Evolutionary conservation across 2,797 vertebrate species (phyloP), one percentile per base, ranked within the genome.

Genomic region (Phoxinus dragarum): DNA sequence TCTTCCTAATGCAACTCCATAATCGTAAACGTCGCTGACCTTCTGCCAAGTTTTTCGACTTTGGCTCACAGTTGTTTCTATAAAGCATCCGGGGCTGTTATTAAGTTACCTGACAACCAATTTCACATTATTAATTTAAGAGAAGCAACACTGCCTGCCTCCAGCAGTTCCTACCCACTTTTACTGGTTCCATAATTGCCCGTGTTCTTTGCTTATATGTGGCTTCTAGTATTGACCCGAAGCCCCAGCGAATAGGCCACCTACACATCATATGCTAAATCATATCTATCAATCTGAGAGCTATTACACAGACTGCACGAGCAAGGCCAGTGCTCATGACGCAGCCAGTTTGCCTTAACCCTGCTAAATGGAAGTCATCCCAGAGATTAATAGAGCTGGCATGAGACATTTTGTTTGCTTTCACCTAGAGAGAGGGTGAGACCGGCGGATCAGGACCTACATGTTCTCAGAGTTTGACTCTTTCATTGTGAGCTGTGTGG

Each of bases 41-140:
- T 92, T 83, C 92, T 93, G 94, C 94, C 92, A 93, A 91, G 92
- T 94, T 94, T 91, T 93, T 93, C 92, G 92, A 94, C 94, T 93
- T 93, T 91, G 92, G 91, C 91, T 94, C 93, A 93, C 90, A 93
- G 93, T 93, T 94, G 93, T 93, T 93, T 91, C 92, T 94, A 92
- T 94, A 91, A 94, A 93, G 91, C 93, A 94, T 95, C 94, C 86
- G 92, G 94, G 93, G 94, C 91, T 89, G 92, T 94, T 94, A 94
- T 95, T 94, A 94, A 93, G 91, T 92, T 92, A 91, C 94, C 93
- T 93, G 93, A 94, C 92, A 91, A 93, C 90, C 93, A 93, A 95
- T 95, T 94, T 91, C 91, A 90, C 89, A 87, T 92, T 93, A 95
- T 94, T 93, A 91, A 94, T 95, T 92, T 93, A 86, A 42, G 66